Evolutionary conservation across 2,113 vertebrate genomes (phyloP), one percentile per base, ranked within the genome.

Genomic region (Sitta europaea): DNA sequence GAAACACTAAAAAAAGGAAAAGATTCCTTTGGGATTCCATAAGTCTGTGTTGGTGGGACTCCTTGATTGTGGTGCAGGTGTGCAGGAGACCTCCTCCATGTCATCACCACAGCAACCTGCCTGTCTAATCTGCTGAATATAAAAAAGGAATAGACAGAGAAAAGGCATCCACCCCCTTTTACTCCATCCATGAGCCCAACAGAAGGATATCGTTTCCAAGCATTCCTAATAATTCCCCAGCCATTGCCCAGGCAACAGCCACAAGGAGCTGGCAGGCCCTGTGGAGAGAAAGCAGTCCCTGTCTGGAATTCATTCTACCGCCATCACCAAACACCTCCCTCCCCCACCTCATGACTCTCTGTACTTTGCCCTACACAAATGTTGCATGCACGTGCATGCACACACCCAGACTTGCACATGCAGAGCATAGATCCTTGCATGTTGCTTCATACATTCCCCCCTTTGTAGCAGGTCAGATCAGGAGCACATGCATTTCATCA

Each of bases 191-290:
- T 87, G 97, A 98, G 97, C 94, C 97, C 96, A 88, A 97, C 97
- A 98, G 98, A 98, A 97, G 96, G 97, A 94, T 97, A 96, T 90
- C 0, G 87, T 97, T 97, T 98, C 97, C 94, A 97, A 38, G 97
- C 98, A 98, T 98, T 98, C 98, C 97, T 96, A 79, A 83, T 98
- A 97, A 97, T 97, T 97, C 96, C 94, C 95, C 96, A 97, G 96
- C 97, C 98, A 98, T 98, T 78, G 87, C 98, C 98, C 90, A 62
- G 98, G 98, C 98, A 98, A 98, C 98, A 97, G 96, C 96, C 97
- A 93, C 96, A 97, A 96, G 96, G 93, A 97, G 87, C 93, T 96
- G 97, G 90, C 71, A 5, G 55, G 84, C 91, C 93, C 92, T 91
- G 94, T 71, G 84, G 86, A 62, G 91, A 95, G 96, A 98, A 97